Percentiles rank a stretch among this genome's conserved stretches.
phyloP scores from a whole-genome alignment of 23 tunicate species.

The Ciona savignyi region DNA sequence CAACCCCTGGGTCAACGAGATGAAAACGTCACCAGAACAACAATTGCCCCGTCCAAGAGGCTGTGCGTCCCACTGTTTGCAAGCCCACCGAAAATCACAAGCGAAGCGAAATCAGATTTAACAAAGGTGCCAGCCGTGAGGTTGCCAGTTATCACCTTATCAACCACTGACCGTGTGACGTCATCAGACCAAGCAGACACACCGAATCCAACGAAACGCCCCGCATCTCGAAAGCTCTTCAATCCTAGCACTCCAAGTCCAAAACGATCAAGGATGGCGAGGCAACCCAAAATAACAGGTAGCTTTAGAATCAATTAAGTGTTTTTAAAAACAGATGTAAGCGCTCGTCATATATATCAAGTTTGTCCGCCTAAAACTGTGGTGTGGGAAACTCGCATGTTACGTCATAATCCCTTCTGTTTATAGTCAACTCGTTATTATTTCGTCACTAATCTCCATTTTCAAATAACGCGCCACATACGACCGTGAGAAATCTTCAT shows the following conservation, averaged over 20 bases:
- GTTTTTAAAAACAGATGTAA: neutral
- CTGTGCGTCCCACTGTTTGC: neutral
- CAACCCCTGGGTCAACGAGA: slow-evolving; percentile 3
- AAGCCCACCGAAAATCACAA: neutral
- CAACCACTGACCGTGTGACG: neutral
- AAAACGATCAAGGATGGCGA: neutral
- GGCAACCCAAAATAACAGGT: neutral
- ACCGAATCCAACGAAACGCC: neutral
- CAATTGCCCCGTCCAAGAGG: neutral
- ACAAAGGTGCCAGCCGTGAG: neutral
- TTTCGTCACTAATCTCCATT: neutral
- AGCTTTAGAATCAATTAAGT: neutral
- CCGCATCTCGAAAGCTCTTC: neutral
- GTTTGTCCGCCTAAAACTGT: neutral
- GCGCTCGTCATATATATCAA: neutral
- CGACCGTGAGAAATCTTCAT: neutral
- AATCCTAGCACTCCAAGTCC: neutral
- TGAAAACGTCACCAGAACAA: slow-evolving; percentile 2
- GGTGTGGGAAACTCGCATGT: neutral
- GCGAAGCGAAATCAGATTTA: neutral
- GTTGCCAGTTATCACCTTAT: neutral
- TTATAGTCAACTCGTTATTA: neutral
- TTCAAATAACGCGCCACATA: neutral
- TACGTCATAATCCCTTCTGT: neutral
- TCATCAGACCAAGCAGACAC: neutral